A percentile compares a stretch with the other conserved stretches of the same genome.
phyloP scores from a whole-genome alignment of 2,113 vertebrate species.

The Tor tambroides region DNA sequence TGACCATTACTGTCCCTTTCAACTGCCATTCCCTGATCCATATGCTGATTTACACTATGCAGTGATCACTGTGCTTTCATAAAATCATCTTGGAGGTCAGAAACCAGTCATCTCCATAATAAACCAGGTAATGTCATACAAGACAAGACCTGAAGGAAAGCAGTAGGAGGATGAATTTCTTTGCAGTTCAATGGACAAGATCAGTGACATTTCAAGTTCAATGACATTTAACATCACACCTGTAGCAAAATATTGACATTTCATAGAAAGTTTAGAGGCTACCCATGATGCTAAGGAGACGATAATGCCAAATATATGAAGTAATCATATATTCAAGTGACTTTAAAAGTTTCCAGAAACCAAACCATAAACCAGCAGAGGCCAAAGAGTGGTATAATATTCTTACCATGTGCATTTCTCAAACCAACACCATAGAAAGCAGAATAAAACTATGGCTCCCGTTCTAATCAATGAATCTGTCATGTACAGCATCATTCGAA shows the following conservation, averaged over 20 bases:
- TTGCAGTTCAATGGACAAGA: conserved; percentile 9
- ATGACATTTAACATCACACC: conserved; percentile 28
- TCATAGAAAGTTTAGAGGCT: background rate
- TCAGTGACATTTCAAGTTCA: conserved; percentile 25
- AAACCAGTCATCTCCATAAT: background rate
- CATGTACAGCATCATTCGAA: background rate
- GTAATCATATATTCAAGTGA: background rate
- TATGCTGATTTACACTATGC: no score
- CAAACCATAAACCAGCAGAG: background rate
- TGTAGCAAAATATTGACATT: background rate
- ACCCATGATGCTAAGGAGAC: background rate
- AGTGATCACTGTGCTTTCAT: background rate
- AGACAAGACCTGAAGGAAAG: conserved; percentile 4
- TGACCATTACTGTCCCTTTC: background rate
- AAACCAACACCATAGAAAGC: background rate
- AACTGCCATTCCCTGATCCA: background rate
- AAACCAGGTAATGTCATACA: background rate
- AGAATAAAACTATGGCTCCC: background rate
- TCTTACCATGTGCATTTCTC: background rate
- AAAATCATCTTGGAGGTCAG: background rate
- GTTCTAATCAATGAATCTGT: background rate
- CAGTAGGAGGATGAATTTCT: background rate
- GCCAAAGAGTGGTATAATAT: background rate
- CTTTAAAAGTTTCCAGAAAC: background rate
- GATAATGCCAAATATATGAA: background rate